A percentile compares a stretch with the other conserved stretches of the same genome.
phyloP scores from a whole-genome alignment of 2,797 vertebrate genomes.

The Ceyx erithaca region DNA sequence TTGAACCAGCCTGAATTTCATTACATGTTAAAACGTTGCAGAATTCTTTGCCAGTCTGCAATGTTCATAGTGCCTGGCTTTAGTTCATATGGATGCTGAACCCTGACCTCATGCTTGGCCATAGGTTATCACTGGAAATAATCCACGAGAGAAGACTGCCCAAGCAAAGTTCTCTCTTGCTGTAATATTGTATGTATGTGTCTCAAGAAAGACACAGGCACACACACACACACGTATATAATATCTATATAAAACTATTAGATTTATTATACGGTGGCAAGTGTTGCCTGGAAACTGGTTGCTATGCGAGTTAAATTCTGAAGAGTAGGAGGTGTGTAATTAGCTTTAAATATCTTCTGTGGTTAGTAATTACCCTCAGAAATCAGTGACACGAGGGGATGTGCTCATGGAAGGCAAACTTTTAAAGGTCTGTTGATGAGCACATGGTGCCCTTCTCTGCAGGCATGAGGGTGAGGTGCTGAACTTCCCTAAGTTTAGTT shows the following conservation, averaged over 20 bases:
- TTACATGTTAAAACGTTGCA: background rate
- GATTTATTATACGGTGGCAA: slow-evolving; percentile 74
- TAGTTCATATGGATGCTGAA: background rate
- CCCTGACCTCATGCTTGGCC: background rate
- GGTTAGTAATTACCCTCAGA: slow-evolving; percentile 80
- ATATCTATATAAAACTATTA: slow-evolving; percentile 72
- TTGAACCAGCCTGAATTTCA: background rate
- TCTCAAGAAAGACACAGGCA: background rate
- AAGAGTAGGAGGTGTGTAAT: slow-evolving; percentile 82
- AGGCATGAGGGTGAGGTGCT: background rate
- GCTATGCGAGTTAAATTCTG: slow-evolving; percentile 82
- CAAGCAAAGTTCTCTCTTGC: background rate
- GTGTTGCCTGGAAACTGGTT: slow-evolving; percentile 79
- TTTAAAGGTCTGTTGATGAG: slow-evolving; percentile 34
- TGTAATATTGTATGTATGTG: background rate
- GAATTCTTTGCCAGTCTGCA: background rate
- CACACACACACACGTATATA: background rate
- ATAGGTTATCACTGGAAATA: background rate
- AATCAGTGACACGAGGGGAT: slow-evolving; percentile 68
- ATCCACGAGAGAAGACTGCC: background rate
- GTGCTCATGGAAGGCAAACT: slow-evolving; percentile 25
- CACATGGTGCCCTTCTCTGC: slow-evolving; percentile 24
- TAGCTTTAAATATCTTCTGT: slow-evolving; percentile 84
- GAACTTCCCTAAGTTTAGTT: background rate
- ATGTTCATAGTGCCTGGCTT: background rate